Evolutionary conservation across 1,140 invertebrate genomes (phyloP).

Genomic region (Temnothorax longispinosus): DNA sequence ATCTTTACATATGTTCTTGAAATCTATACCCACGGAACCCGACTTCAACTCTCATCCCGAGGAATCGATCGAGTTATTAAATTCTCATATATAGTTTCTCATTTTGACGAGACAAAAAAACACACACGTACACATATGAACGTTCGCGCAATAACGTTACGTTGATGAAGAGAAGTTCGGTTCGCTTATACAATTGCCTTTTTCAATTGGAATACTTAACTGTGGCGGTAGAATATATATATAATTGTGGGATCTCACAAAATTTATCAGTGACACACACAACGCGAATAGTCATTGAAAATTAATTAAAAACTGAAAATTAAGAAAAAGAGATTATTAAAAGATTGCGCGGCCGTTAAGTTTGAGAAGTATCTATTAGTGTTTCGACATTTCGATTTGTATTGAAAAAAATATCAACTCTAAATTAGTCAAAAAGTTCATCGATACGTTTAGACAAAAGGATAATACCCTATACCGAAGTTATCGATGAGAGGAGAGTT

Average conservation of each 20-base stretch:
- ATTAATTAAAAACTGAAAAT: neutral
- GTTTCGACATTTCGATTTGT: neutral
- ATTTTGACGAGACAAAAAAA: neutral
- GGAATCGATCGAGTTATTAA: conserved; percentile 56
- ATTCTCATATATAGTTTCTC: conserved; percentile 46
- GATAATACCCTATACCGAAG: neutral
- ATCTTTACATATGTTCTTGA: conserved; percentile 55
- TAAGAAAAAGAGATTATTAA: neutral
- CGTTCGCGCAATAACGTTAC: neutral
- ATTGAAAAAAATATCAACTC: neutral
- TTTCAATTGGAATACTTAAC: neutral
- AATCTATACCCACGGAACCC: neutral
- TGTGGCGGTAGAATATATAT: neutral
- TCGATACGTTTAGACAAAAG: neutral
- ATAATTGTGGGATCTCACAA: neutral
- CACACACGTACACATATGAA: neutral
- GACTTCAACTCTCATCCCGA: conserved; percentile 36
- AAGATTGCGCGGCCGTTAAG: neutral
- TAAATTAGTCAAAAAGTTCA: neutral
- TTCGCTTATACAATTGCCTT: neutral
- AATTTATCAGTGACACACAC: neutral
- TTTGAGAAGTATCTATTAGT: neutral
- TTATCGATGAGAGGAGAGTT: neutral
- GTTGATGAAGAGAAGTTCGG: neutral
- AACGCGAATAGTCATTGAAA: neutral